Evolutionary conservation across 2,797 vertebrate genomes (phyloP), one percentile per base, ranked within the genome.

Genomic region (Galagoides demidoff): DNA sequence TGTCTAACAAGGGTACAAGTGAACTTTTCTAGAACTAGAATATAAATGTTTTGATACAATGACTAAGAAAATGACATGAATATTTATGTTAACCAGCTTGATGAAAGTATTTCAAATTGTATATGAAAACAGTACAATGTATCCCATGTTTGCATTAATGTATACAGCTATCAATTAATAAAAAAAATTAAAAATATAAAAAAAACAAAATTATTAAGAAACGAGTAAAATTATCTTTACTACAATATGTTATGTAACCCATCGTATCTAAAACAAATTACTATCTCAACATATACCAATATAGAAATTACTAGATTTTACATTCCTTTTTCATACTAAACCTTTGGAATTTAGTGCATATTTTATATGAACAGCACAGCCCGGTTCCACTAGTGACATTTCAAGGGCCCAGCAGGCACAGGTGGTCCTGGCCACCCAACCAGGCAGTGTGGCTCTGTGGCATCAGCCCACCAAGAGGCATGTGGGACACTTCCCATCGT

Each of bases 161-260:
- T n/a, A n/a, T n/a, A n/a, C n/a, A n/a, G n/a, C n/a, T n/a, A n/a
- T n/a, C n/a, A n/a, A n/a, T n/a, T n/a, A n/a, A n/a, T n/a, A n/a
- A n/a, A n/a, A n/a, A n/a, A n/a, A n/a, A n/a, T n/a, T n/a, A n/a
- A n/a, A n/a, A n/a, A n/a, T n/a, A n/a, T n/a, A n/a, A n/a, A n/a
- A n/a, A n/a, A n/a, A n/a, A n/a, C n/a, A 14, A 81, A 83, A 43
- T 2, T 78, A 7, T 37, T 63, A 63, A 89, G 1, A 71, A 59
- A 25, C 76, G 59, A 55, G 25, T 39, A 27, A 73, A 71, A 55
- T 86, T 57, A 73, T 85, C 9, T 43, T 71, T 27, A 82, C 31
- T 57, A 34, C 45, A 25, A 25, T 43, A 57, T 71, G 73, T 83
- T 89, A 57, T 85, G 89, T 85, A 92, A 92, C 16, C 76, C 20